These are phyloP conservation scores for Cariama cristata DNA, from an alignment of 2,113 vertebrate genomes.

Conservation along the genomic window DNA sequence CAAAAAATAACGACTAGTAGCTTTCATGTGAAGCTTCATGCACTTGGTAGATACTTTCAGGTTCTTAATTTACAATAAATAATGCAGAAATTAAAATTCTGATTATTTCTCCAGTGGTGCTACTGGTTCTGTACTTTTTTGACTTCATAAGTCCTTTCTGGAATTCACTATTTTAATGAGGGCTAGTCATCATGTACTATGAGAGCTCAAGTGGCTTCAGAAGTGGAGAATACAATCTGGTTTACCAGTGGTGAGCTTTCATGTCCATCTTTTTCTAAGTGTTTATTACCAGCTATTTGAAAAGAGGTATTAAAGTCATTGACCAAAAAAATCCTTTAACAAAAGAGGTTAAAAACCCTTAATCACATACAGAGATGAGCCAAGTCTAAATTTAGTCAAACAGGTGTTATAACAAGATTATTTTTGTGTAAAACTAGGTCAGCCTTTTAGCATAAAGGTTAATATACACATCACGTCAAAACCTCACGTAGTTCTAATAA, in stretches of 20 bases:
- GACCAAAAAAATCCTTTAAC: not conserved
- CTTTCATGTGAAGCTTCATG: not conserved
- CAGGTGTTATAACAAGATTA: not conserved
- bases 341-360: not conserved
- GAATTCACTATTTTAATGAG: not conserved
- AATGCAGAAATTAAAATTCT: not conserved
- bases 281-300: not conserved
- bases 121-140: not conserved
- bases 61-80: not conserved
- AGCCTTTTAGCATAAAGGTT: slow-evolving; percentile 5
- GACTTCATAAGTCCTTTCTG: not conserved
- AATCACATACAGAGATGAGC: not conserved
- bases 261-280: not conserved
- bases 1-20: not conserved
- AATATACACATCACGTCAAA: not conserved
- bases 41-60: not conserved
- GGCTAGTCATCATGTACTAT: not conserved
- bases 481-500: not conserved
- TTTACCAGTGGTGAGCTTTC: not conserved
- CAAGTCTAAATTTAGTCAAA: not conserved
- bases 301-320: not conserved
- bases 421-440: not conserved
- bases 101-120: not conserved
- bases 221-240: not conserved
- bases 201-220: not conserved